Conservation (phyloP, 2,113 vertebrate genomes). For the Aspiorhynchus laticeps region DNA sequence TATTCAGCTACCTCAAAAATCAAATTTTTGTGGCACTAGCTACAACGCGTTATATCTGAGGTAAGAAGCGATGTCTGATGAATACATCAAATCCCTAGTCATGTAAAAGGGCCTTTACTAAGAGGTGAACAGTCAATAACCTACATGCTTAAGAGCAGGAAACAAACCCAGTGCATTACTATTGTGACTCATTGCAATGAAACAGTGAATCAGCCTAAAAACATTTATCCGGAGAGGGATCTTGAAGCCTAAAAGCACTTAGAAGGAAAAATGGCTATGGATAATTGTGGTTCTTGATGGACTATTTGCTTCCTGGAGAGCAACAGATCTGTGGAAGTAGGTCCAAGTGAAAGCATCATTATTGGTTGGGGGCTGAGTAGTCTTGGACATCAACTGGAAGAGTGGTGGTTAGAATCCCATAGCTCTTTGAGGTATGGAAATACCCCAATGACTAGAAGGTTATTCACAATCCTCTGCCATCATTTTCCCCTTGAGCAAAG, state of each 20-base stretch:
- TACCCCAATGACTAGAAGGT: not conserved
- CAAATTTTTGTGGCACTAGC: not conserved
- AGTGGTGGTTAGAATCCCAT: conserved; percentile 20
- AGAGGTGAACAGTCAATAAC: not conserved
- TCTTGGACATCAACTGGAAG: conserved; percentile 11
- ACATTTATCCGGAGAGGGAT: not conserved
- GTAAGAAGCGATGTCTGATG: not conserved
- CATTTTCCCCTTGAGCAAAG: conserved; percentile 1
- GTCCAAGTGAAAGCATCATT: conserved; percentile 12
- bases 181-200: conserved; percentile 1
- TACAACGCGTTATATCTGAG: not conserved
- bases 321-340: conserved; percentile 3
- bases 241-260: conserved; percentile 6
- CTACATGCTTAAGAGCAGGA: not conserved
- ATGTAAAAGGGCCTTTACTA: not conserved
- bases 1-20: not conserved
- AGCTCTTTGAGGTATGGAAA: conserved; percentile 24
- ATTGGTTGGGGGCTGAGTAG: not conserved
- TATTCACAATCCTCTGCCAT: conserved; percentile 22
- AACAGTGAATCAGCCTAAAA: not conserved
- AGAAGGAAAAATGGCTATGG: not conserved
- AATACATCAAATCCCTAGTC: not conserved
- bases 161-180: not conserved
- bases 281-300: conserved; percentile 19
- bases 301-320: conserved; percentile 10